Evolutionary conservation across 2,888 invertebrate genomes (phyloP).

Genomic region (Andrena bucephala): DNA sequence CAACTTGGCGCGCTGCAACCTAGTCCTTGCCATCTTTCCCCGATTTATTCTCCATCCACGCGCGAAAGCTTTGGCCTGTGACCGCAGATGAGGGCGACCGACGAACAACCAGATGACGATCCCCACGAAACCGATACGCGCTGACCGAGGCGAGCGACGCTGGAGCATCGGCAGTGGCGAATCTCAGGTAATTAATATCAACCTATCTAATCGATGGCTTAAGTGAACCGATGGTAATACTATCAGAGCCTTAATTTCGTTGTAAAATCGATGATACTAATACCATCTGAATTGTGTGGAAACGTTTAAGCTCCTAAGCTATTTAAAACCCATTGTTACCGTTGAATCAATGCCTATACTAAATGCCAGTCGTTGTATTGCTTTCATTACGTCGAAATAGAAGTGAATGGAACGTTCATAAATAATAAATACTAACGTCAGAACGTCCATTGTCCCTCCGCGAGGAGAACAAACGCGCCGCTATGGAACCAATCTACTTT

Average conservation of each 20-base stretch:
- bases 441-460: background rate
- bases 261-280: background rate
- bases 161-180: background rate
- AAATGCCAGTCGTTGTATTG: background rate
- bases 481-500: constrained; percentile 2
- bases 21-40: background rate
- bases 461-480: background rate
- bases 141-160: background rate
- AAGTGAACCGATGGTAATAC: background rate
- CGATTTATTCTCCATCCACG: constrained; percentile 13
- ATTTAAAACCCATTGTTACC: background rate
- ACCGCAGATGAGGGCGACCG: constrained; percentile 32
- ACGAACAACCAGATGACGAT: constrained; percentile 32
- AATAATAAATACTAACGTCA: constrained; percentile 26
- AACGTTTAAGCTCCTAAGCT: background rate
- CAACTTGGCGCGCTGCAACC: background rate
- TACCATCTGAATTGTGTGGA: background rate
- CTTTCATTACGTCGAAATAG: background rate
- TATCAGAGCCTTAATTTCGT: background rate
- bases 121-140: background rate
- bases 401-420: background rate
- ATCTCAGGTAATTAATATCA: constrained; percentile 30
- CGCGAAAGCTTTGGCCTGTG: constrained; percentile 42
- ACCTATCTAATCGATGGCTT: background rate
- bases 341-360: background rate